Evolutionary conservation across 2,113 vertebrate genomes (phyloP).

Genomic region (Procavia capensis): DNA sequence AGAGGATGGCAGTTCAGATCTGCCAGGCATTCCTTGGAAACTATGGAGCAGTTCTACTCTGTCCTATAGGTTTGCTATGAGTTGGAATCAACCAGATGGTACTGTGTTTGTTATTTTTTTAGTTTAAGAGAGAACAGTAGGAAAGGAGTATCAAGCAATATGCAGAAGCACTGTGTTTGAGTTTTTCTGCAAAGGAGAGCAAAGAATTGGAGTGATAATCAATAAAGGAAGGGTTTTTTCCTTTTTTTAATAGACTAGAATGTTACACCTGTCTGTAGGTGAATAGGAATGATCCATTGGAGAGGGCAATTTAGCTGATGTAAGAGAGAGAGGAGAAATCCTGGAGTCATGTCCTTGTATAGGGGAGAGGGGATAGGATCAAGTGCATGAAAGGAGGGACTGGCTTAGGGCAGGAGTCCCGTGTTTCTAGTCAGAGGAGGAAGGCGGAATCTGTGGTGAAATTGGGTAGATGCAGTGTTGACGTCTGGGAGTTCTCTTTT

Average conservation of each 20-base stretch:
- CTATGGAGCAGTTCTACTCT: too few species aligned
- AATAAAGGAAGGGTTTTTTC: neutral
- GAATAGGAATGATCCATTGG: neutral
- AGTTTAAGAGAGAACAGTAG: neutral
- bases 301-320: neutral
- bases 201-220: neutral
- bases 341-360: neutral
- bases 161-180: neutral
- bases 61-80: too few species aligned
- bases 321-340: neutral
- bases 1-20: too few species aligned
- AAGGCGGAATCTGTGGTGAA: neutral
- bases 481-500: conserved; percentile 36
- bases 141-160: neutral
- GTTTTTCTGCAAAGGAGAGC: conserved; percentile 50
- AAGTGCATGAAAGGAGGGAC: neutral
- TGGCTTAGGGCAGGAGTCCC: neutral
- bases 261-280: neutral
- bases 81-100: too few species aligned
- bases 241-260: neutral
- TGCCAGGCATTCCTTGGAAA: too few species aligned
- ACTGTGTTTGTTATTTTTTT: too few species aligned
- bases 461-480: neutral
- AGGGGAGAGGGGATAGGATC: neutral
- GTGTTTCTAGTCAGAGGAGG: conserved; percentile 45